phyloP scores from a whole-genome alignment of 2,888 invertebrate species.

The Orthonevra nobilis region DNA sequence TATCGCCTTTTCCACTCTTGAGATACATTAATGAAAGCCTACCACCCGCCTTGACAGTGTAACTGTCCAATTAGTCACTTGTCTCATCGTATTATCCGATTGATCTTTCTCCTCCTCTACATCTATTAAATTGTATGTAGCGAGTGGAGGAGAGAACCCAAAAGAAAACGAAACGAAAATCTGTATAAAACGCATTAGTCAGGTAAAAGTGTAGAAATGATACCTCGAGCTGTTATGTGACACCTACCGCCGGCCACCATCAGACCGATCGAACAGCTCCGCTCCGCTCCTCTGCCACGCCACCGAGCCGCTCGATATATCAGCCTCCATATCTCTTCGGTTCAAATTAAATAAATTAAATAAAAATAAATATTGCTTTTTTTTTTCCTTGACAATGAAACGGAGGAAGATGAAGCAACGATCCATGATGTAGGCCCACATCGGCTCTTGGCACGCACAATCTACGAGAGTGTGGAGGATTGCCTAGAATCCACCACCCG shows the following conservation, averaged over 20 bases:
- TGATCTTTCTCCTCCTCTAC: conserved; percentile 61
- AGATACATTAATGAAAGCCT: conserved; percentile 54
- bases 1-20: no score
- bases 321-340: conserved; percentile 17
- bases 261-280: no score
- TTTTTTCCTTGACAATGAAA: conserved; percentile 41
- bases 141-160: not conserved
- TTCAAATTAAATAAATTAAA: conserved; percentile 63
- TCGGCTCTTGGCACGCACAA: conserved; percentile 42
- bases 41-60: conserved; percentile 69
- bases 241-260: conserved; percentile 35
- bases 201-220: conserved; percentile 63
- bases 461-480: conserved; percentile 15
- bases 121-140: conserved; percentile 46
- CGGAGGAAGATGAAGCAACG: conserved; percentile 33
- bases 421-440: no score
- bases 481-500: conserved; percentile 6
- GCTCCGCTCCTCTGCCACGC: not conserved
- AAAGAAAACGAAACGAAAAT: conserved; percentile 11
- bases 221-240: conserved; percentile 58
- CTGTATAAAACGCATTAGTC: conserved; percentile 63
- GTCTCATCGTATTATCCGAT: conserved; percentile 67
- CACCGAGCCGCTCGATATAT: not conserved
- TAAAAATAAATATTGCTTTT: conserved; percentile 61
- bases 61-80: conserved; percentile 70